Percentiles rank a stretch among this genome's conserved stretches.
Conservation (phyloP, 37 sponge, comb jelly and placozoan species). For the Axinella damicornis region DNA sequence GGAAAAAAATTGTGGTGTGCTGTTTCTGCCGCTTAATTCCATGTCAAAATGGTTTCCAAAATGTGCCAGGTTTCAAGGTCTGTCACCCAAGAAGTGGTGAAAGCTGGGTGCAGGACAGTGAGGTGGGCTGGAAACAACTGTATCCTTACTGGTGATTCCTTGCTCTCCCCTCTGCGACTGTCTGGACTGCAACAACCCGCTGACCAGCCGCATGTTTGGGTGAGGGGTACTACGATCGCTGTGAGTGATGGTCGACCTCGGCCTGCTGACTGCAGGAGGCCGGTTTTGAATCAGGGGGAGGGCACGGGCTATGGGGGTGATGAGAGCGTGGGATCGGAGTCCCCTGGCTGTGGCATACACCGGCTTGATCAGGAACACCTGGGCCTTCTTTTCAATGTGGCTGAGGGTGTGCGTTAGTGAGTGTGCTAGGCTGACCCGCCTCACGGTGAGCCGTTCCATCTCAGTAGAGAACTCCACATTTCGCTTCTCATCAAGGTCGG, state of each 20-base stretch:
- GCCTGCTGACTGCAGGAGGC: not conserved
- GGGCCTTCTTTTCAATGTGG: constrained; percentile 36
- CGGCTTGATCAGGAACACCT: constrained; percentile 69
- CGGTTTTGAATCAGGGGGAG: not conserved
- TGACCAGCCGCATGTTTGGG: constrained; percentile 9
- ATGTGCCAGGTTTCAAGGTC: too few species aligned
- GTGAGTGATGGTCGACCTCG: not conserved
- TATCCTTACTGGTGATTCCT: not conserved
- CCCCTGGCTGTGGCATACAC: constrained; percentile 15
- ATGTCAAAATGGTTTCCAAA: too few species aligned
- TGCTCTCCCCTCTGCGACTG: not conserved
- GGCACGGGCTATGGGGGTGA: constrained; percentile 29
- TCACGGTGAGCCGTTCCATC: constrained; percentile 33
- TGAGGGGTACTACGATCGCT: not conserved
- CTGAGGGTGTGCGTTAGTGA: constrained; percentile 34
- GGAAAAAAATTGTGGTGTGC: too few species aligned
- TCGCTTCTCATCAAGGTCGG: not conserved
- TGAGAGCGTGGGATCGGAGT: not conserved
- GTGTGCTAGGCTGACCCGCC: constrained; percentile 42
- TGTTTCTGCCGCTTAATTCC: too few species aligned
- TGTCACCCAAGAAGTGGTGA: too few species aligned
- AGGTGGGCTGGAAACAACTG: too few species aligned
- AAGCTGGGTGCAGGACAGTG: too few species aligned
- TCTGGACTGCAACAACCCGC: not conserved
- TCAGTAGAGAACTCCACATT: constrained; percentile 1